Percentiles rank a stretch among this genome's conserved stretches.
Conservation (phyloP, 2,888 invertebrate species). For the Amiota communis region DNA sequence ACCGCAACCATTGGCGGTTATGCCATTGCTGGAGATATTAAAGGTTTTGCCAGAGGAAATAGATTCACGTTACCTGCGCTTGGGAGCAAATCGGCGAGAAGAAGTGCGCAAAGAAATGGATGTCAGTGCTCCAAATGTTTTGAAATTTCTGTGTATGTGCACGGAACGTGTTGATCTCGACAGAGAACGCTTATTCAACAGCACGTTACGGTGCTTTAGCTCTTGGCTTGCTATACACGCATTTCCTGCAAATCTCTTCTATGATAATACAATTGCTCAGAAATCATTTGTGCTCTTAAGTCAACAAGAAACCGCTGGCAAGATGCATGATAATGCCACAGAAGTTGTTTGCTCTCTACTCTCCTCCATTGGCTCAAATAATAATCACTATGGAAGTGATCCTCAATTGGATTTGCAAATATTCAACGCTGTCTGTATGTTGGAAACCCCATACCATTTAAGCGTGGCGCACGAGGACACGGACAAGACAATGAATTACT, state of each 20-base stretch:
- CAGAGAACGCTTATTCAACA: constrained; percentile 78
- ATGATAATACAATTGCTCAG: constrained; percentile 81
- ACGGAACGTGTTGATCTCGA: constrained; percentile 79
- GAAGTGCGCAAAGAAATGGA: constrained; percentile 88
- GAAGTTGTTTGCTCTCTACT: constrained; percentile 92
- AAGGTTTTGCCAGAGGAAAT: constrained; percentile 97
- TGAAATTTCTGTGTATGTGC: constrained; percentile 86
- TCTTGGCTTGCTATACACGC: constrained; percentile 93
- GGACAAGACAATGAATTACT: constrained; percentile 94
- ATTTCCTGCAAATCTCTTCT: constrained; percentile 82
- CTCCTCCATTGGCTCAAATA: constrained; percentile 85
- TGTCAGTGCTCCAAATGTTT: constrained; percentile 83
- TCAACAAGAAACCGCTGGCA: constrained; percentile 77
- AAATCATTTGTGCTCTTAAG: constrained; percentile 82
- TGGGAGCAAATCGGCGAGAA: constrained; percentile 92
- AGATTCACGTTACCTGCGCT: constrained; percentile 82
- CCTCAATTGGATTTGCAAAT: constrained; percentile 84
- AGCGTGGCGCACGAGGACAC: constrained; percentile 95
- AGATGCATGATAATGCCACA: constrained; percentile 90
- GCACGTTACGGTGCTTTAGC: constrained; percentile 88
- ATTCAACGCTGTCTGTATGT: constrained; percentile 84
- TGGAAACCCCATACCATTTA: constrained; percentile 90
- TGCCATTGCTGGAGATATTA: constrained; percentile 92
- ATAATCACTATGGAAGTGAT: constrained; percentile 74
- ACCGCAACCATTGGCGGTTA: constrained; percentile 78